Base-by-base conservation (phyloP, 2,113 vertebrate genomes). In the Mustela nigripes region DNA sequence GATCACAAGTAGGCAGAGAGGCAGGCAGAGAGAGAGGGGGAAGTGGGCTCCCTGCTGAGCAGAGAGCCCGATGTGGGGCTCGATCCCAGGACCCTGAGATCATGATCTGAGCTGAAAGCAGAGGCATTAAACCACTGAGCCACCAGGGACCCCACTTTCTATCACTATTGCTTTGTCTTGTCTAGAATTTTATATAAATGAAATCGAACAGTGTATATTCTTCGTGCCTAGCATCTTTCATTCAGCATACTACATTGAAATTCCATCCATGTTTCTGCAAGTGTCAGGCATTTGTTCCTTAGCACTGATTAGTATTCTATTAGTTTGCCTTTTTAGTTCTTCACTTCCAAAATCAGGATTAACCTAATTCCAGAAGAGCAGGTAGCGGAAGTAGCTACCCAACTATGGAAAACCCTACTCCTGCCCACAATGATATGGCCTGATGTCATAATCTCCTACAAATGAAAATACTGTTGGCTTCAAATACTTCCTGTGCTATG, bases 401-500 rank as follows among this genome's bases (percentile, higher is more conserved):
- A 45, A 73, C 28, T 50, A 21, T 67, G 60, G 60, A 82, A 95
- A 91, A 85, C 60, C 24, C 56, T 50, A 85, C 16, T 28, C 86
- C 9, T 71, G 7, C 16, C 73, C 60, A 86, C 63, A 85, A 39
- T 7, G 45, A 80, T 62, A 39, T 53, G 39, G 50, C 7, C 83
- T 62, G 33, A 63, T 60, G 36, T 86, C 85, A 48, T 69, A 85
- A 97, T 50, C 83, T 94, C 83, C 87, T 42, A 92, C 12, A 33
- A 60, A 65, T 85, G 60, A 93, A 93, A 93, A 82, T 58, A n/a
- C 42, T 31, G 19, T 42, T n/a, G 58, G 53, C 33, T 87, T 95
- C 45, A 88, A 39, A 76, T 78, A 39, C 67, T 97, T 97, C 82
- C 92, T 94, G 76, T 96, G 39, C 50, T 69, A 65, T n/a, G 36